These are phyloP conservation scores for Cryptoblepharus egeriae DNA, from an alignment of 2,797 vertebrate genomes.

Conservation along the genomic window DNA sequence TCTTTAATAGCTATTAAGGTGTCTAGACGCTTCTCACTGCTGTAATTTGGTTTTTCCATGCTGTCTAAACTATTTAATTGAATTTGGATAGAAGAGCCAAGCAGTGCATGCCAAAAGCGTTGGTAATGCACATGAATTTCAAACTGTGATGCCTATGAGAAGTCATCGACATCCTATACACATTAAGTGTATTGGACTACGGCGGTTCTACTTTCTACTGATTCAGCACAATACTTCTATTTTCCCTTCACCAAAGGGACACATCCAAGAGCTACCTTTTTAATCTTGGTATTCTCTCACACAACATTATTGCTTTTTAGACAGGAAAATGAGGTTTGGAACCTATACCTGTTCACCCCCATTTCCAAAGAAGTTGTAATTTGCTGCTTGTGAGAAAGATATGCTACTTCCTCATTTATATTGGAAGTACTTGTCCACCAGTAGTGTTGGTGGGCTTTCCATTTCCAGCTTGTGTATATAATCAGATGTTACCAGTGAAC, in stretches of 20 bases:
- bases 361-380: neutral
- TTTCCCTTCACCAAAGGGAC: neutral
- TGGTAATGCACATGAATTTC: neutral
- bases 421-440: neutral
- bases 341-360: neutral
- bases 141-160: too few relatives aligned
- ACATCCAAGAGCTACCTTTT: too few relatives aligned
- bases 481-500: neutral
- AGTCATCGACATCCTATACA: too few relatives aligned
- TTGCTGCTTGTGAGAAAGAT: too few relatives aligned
- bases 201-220: too few relatives aligned
- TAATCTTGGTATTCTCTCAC: too few relatives aligned
- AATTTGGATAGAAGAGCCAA: constrained; percentile 14
- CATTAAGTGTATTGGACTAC: too few relatives aligned
- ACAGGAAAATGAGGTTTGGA: too few relatives aligned
- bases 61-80: constrained; percentile 42
- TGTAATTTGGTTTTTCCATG: constrained; percentile 15
- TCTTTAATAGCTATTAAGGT: constrained; percentile 50
- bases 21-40: constrained; percentile 68
- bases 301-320: too few relatives aligned
- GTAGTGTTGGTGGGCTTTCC: neutral
- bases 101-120: constrained; percentile 17
- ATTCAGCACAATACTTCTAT: neutral
- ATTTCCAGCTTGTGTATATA: neutral
- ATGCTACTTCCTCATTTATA: neutral